Conservation (phyloP, 2,113 vertebrate species). For the zebrafish (Danio rerio) region GRCz12tu NC_133190.1:32664501-32665000, state of each 20-base stretch:
- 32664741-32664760: conserved; percentile 19
- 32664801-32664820: conserved; percentile 36
- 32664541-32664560: conserved; percentile 16
- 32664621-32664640: conserved; percentile 25
- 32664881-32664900: neutral
- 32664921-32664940: conserved; percentile 13
- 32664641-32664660: conserved; percentile 13
- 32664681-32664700: conserved; percentile 24
- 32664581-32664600: conserved; percentile 18
- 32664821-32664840: conserved; percentile 52
- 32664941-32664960: neutral
- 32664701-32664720: conserved; percentile 11
- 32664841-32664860: conserved; percentile 45
- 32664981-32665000: conserved; percentile 27
- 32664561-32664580: conserved; percentile 33
- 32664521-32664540: conserved; percentile 33
- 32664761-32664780: conserved; percentile 51
- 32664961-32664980: conserved; percentile 19
- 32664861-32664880: conserved; percentile 52
- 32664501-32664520: conserved; percentile 25
- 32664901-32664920: conserved; percentile 15
- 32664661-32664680: neutral
- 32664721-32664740: conserved; percentile 11
- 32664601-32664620: conserved; percentile 6
- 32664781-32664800: conserved; percentile 53